Base-by-base conservation (phyloP, 1,140 invertebrate species). In the Bradynema listronoti region DNA sequence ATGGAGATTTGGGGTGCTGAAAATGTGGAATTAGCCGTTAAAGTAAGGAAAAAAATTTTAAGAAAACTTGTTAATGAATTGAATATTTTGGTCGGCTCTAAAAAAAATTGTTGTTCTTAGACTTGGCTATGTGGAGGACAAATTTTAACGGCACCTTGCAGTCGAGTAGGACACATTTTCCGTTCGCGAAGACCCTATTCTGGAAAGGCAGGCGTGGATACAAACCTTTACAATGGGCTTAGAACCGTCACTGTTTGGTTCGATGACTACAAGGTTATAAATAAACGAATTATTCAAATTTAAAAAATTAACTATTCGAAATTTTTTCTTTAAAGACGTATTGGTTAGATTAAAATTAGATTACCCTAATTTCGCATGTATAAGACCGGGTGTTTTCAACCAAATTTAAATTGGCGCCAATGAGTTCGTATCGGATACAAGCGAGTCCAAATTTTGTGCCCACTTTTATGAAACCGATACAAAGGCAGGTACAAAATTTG, bases 21-120 rank as follows among this genome's bases (percentile, higher is more conserved):
- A 56, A 98, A 99, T 81, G 83, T 99, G 27, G 95, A 99, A 81
- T 83, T 99, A 74, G 96, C 91, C 1, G 85, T 88, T 63, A 81
- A 86, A 73, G 59, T 58, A 19, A 24, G 42, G 9, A 27, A 49
- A 39, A n/a, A 14, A 16, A 11, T 14, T 39, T 14, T 39, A 14
- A 16, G 46, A n/a, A n/a, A n/a, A n/a, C n/a, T n/a, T n/a, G n/a
- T n/a, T 9, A 22, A 22, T 4, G 16, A 19, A 58, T 6, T 58
- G 41, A 27, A 24, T 19, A 55, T 19, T 22, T 58, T 2, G 29
- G n/a, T 11, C 11, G 14, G 36, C 16, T 50, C 25, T 50, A 45
- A 6, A 46, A 9, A 4, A 14, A 30, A 22, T 24, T 56, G 34
- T 68, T 60, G 24, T n/a, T n/a, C n/a, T n/a, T n/a, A 75, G 73